Percentiles rank a stretch among this genome's conserved stretches.
phyloP scores from a whole-genome alignment of 2,113 vertebrate genomes.

The Oncorhynchus nerka region DNA sequence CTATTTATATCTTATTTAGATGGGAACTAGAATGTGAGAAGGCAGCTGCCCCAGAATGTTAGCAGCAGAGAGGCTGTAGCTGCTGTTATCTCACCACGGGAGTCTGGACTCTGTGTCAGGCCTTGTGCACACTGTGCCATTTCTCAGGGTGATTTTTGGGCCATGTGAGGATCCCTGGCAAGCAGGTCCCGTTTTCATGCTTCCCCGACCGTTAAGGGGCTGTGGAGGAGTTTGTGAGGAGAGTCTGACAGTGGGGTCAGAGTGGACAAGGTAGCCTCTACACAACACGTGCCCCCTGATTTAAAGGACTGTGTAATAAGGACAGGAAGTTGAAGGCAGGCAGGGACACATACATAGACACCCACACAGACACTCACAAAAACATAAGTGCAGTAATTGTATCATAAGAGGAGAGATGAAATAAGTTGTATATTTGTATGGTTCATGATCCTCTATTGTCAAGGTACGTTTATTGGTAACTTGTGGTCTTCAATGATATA shows the following conservation, averaged over 20 bases:
- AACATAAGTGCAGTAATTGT: constrained; percentile 3
- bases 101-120: constrained; percentile 21
- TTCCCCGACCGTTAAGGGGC: constrained; percentile 57
- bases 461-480: too few relatives aligned
- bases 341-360: background rate
- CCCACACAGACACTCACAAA: constrained; percentile 21
- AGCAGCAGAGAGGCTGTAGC: background rate
- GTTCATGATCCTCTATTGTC: too few relatives aligned
- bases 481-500: too few relatives aligned
- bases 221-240: constrained; percentile 33
- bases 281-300: constrained; percentile 17
- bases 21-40: constrained; percentile 19
- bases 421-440: background rate
- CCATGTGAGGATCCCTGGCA: constrained; percentile 4
- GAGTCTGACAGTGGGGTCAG: constrained; percentile 35
- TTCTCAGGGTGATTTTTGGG: background rate
- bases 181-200: constrained; percentile 28
- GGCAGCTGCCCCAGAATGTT: constrained; percentile 30
- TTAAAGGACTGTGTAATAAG: background rate
- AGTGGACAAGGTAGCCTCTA: constrained; percentile 43
- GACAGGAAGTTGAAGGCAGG: background rate
- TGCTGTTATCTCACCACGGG: constrained; percentile 17
- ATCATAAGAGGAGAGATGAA: too few relatives aligned
- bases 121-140: background rate
- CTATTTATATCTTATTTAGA: constrained; percentile 9